Evolutionary conservation across 2,888 invertebrate genomes (phyloP).

Genomic region (Trichogramma dendrolimi): DNA sequence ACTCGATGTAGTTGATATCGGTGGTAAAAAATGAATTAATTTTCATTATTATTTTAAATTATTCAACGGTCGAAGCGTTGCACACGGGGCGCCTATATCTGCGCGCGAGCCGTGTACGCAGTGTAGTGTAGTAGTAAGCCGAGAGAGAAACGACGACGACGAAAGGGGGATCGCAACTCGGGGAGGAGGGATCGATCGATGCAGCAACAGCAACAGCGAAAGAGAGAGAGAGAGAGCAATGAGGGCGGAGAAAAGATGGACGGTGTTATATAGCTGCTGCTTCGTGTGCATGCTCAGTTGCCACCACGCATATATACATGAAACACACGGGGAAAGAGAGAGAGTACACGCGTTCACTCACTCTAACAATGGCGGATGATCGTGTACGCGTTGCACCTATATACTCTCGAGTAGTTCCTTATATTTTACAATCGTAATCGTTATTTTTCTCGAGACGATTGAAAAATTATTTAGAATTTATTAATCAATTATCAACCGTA

Average conservation of each 20-base stretch:
- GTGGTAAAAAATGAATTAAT: not conserved
- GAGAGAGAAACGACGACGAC: not conserved
- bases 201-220: constrained; percentile 6
- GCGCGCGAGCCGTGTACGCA: too few species aligned
- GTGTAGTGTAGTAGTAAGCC: too few species aligned
- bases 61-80: constrained; percentile 19
- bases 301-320: not conserved
- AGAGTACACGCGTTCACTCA: constrained; percentile 2
- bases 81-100: too few species aligned
- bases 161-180: constrained; percentile 32
- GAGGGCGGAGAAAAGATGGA: constrained; percentile 27
- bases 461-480: too few species aligned
- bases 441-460: too few species aligned
- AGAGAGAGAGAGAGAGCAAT: not conserved
- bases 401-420: not conserved
- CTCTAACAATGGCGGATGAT: constrained; percentile 21
- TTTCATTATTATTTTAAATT: not conserved
- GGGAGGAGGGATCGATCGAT: constrained; percentile 35
- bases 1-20: too few species aligned
- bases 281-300: not conserved
- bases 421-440: too few species aligned
- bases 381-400: constrained; percentile 1
- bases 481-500: too few species aligned
- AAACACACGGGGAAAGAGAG: constrained; percentile 9
- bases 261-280: constrained; percentile 1